Evolutionary conservation across 2,797 vertebrate species (phyloP).

Genomic region (Lutjanus campechanus): DNA sequence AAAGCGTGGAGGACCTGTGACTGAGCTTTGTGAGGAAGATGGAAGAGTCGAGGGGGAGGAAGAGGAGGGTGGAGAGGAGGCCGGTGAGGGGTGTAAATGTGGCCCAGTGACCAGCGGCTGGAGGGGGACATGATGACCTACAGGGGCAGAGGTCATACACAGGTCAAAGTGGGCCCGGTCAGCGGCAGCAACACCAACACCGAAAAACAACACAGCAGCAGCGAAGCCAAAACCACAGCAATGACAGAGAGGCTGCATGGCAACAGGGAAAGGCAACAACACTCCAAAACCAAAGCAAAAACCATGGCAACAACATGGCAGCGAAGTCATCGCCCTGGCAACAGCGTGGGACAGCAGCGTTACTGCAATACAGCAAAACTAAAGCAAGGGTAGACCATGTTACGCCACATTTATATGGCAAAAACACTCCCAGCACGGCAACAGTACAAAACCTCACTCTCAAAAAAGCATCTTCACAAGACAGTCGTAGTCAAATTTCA

Average conservation of each 20-base stretch:
- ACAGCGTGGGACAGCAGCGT: slow-evolving; percentile 55
- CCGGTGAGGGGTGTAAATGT: slow-evolving; percentile 88
- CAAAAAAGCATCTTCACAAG: slow-evolving; percentile 14
- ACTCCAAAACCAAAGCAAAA: slow-evolving; percentile 63
- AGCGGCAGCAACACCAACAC: slow-evolving; percentile 36
- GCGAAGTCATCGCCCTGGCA: slow-evolving; percentile 62
- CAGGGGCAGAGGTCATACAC: slow-evolving; percentile 80
- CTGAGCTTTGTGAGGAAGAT: slow-evolving; percentile 85
- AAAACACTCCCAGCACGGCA: slow-evolving; percentile 48
- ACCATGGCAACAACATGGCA: slow-evolving; percentile 68
- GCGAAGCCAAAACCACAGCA: slow-evolving; percentile 44
- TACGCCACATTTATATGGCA: slow-evolving; percentile 60
- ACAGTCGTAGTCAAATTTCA: not conserved
- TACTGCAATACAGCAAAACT: slow-evolving; percentile 53
- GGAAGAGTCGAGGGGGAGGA: slow-evolving; percentile 87
- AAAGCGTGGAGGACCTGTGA: slow-evolving; percentile 85
- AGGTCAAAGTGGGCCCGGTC: slow-evolving; percentile 75
- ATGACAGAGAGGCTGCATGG: slow-evolving; percentile 56
- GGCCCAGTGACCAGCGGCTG: slow-evolving; percentile 88
- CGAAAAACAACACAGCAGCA: slow-evolving; percentile 36
- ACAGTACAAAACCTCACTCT: slow-evolving; percentile 37
- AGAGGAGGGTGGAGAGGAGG: slow-evolving; percentile 88
- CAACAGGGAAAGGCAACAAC: slow-evolving; percentile 64
- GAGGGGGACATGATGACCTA: slow-evolving; percentile 85
- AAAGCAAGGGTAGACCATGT: slow-evolving; percentile 49